These are phyloP conservation scores for Xenopus laevis DNA, from an alignment of 2,113 vertebrate genomes.

Conservation along the genomic window DNA sequence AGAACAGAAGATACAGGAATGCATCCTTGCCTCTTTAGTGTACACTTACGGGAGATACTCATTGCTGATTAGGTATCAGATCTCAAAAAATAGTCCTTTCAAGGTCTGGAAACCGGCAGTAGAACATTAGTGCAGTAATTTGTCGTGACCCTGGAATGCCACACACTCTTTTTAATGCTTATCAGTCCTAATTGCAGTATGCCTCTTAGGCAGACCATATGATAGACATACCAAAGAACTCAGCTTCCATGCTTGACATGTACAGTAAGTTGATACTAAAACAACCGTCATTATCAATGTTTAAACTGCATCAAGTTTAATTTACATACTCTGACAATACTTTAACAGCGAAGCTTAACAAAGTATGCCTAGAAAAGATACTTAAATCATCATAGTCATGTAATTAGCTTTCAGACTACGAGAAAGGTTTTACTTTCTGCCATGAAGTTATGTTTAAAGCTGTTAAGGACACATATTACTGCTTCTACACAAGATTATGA, in stretches of 20 bases:
- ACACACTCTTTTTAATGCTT: conserved; percentile 27
- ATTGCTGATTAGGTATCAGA: conserved; percentile 33
- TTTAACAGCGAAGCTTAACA: not conserved
- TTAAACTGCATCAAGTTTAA: conserved; percentile 17
- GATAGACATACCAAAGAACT: conserved; percentile 1
- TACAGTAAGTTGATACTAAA: conserved; percentile 38
- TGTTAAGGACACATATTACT: too few species aligned
- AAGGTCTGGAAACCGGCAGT: conserved; percentile 22
- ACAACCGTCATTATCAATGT: conserved; percentile 30
- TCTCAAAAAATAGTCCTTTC: conserved; percentile 37
- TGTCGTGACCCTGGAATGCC: conserved; percentile 40
- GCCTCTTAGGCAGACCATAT: conserved; percentile 5
- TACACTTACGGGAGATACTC: conserved; percentile 32
- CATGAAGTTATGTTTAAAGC: too few species aligned
- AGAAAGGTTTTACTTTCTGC: too few species aligned
- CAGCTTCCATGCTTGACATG: conserved; percentile 2
- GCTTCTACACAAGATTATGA: too few species aligned
- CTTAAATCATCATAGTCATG: too few species aligned
- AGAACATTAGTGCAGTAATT: conserved; percentile 34
- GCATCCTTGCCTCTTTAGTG: conserved; percentile 19
- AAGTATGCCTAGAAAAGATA: not conserved
- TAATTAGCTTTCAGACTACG: too few species aligned
- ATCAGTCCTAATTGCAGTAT: conserved; percentile 29
- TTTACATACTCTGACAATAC: conserved; percentile 23
- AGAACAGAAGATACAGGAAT: conserved; percentile 23